phyloP scores from a whole-genome alignment of 1,140 invertebrate species.

The Lineus longissimus region DNA sequence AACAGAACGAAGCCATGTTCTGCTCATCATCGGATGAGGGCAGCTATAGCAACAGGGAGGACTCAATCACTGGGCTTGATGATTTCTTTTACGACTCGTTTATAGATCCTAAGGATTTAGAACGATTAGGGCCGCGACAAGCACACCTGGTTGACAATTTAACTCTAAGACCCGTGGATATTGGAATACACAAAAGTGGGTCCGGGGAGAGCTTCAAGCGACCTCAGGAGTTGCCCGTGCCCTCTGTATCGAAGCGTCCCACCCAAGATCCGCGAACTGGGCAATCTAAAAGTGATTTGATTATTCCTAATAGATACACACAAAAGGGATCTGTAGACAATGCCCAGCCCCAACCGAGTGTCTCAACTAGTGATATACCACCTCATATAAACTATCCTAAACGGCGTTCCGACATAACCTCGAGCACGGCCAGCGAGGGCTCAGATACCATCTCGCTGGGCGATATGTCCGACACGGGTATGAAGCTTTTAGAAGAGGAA shows the following conservation, averaged over 20 bases:
- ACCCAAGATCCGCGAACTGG: neutral
- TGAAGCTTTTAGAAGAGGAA: constrained; percentile 19
- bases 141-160: neutral
- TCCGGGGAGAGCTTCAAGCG: no score
- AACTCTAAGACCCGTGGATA: no score
- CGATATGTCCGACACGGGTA: neutral
- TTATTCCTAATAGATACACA: neutral
- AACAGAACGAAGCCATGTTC: no score
- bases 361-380: no score
- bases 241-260: neutral
- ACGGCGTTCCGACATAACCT: neutral
- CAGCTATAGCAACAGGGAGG: neutral
- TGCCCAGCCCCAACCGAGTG: neutral
- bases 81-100: constrained; percentile 7
- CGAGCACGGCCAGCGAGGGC: neutral
- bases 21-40: no score
- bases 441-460: neutral
- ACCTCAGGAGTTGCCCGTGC: no score
- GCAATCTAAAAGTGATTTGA: neutral
- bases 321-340: neutral
- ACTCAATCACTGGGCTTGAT: neutral
- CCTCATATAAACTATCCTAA: no score
- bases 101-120: neutral
- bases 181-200: no score
- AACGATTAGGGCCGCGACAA: no score